Percentiles rank a stretch among this genome's conserved stretches.
Conservation (phyloP, 1,140 invertebrate genomes). For the Spodoptera frugiperda region DNA sequence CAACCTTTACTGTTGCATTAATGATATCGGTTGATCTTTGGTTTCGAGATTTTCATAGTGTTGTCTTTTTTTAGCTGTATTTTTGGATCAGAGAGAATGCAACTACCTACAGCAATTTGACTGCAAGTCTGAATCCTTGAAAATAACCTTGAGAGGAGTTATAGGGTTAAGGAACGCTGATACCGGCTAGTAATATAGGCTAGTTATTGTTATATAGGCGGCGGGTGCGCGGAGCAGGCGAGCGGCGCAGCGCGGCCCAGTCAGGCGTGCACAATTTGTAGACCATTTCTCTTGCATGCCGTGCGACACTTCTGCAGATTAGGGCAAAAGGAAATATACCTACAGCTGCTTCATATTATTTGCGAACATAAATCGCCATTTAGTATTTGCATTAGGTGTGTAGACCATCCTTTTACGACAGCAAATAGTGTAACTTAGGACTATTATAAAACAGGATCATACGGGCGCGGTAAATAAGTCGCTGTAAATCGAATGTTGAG, state of each 20-base stretch:
- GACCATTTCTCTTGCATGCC: conserved; percentile 76
- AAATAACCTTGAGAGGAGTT: conserved; percentile 12
- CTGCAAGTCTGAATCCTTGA: background rate
- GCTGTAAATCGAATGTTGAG: background rate
- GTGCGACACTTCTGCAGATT: conserved; percentile 75
- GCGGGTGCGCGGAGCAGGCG: conserved; percentile 37
- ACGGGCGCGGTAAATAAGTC: background rate
- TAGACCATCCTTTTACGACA: background rate
- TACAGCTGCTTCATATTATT: conserved; percentile 41
- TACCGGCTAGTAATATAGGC: conserved; percentile 14
- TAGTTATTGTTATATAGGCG: conserved; percentile 14
- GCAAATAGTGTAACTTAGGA: background rate
- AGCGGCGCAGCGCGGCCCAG: conserved; percentile 59
- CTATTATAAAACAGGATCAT: background rate
- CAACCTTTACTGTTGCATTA: too few relatives aligned
- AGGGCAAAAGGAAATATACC: conserved; percentile 64
- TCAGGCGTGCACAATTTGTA: conserved; percentile 78
- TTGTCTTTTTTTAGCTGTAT: background rate
- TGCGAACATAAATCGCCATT: background rate
- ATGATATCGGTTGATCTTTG: too few relatives aligned
- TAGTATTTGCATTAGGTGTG: background rate
- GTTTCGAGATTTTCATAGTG: too few relatives aligned
- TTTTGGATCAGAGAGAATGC: conserved; percentile 19
- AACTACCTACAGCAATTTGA: background rate
- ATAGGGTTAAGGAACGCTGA: conserved; percentile 28